Base-by-base conservation (phyloP, 2,888 invertebrate species). In the Cephus pulcher region DNA sequence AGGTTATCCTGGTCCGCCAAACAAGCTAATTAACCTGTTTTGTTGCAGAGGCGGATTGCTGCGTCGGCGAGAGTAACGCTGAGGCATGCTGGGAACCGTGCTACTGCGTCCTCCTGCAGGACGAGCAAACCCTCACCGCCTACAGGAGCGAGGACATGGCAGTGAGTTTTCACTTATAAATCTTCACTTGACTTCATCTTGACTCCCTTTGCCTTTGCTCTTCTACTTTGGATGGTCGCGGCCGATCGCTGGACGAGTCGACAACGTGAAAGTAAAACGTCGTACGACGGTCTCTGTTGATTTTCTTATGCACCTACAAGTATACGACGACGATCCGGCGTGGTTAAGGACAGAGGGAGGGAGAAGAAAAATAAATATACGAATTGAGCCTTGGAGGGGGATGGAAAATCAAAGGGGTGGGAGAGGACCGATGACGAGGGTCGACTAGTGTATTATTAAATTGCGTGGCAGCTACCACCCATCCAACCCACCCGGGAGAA, bases 71-170 rank as follows among this genome's bases (percentile, higher is more conserved):
- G 82, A 92, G 93, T 76, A 93, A 94, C 71, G 93, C 93, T 74
- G 93, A 94, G 74, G 93, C 95, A 74, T 93, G 93, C 80, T 96
- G 96, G 96, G 95, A 96, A 91, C 96, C 96, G 30, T 95, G 95
- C 92, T 96, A 95, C 92, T 96, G 96, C 92, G 96, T 96, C 73
- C 93, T 96, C 86, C 94, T 95, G 85, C 95, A 96, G 92, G 95
- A 96, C 91, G 94, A 95, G 85, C 94, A 95, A 89, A 95, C 95
- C 79, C 94, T 96, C 89, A 95, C 95, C 23, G 95, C 95, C 73
- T 96, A 96, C 92, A 94, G 95, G 84, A 95, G 95, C 90, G 96
- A 96, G 92, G 96, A 96, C 92, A 95, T 96, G 92, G 95, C 95
- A 92, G 95, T 96, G 89, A 95, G 95, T 94, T 87, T 75, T 74